Conservation (phyloP, 2,797 vertebrate genomes). For the Scomberomorus guttatus region DNA sequence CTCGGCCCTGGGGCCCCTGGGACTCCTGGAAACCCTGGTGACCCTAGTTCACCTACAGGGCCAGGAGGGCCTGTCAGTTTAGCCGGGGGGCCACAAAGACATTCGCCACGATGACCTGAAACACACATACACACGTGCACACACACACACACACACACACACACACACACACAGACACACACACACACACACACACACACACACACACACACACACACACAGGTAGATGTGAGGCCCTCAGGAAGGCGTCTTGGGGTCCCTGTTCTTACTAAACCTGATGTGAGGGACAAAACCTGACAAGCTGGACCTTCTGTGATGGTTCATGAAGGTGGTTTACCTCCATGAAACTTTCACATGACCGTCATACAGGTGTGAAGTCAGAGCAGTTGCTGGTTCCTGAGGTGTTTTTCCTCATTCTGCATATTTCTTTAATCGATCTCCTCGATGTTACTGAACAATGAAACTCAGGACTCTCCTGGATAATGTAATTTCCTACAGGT, state of each 20-base stretch:
- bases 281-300: not conserved
- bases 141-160: too few relatives aligned
- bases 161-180: too few relatives aligned
- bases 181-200: slow-evolving; percentile 10
- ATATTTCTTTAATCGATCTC: too few relatives aligned
- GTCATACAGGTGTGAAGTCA: too few relatives aligned
- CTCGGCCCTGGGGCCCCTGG: slow-evolving; percentile 58
- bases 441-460: too few relatives aligned
- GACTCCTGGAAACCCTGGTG: slow-evolving; percentile 56
- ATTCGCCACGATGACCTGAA: slow-evolving; percentile 63
- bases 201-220: not conserved
- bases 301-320: too few relatives aligned
- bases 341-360: too few relatives aligned
- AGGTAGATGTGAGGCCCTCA: slow-evolving; percentile 9
- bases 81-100: slow-evolving; percentile 64
- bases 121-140: not conserved
- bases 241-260: not conserved
- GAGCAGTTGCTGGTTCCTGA: too few relatives aligned
- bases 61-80: slow-evolving; percentile 57
- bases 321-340: too few relatives aligned
- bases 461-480: too few relatives aligned
- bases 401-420: too few relatives aligned
- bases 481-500: too few relatives aligned
- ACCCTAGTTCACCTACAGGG: slow-evolving; percentile 56
- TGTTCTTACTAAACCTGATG: not conserved